phyloP scores from a whole-genome alignment of 1,140 invertebrate genomes.

The Cydia strobilella region DNA sequence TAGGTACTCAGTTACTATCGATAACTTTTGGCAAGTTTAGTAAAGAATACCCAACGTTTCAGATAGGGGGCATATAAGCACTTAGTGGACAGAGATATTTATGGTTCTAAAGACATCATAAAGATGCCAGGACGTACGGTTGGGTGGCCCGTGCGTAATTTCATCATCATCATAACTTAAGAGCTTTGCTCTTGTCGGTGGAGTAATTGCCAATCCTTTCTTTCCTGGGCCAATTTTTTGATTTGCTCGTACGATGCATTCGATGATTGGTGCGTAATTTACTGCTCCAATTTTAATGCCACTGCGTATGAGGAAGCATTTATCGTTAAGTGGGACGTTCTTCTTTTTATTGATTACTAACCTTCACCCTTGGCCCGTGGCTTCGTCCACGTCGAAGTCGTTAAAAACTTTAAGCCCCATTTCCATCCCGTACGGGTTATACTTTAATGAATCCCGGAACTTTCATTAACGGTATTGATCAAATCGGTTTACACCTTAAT shows the following conservation, averaged over 20 bases:
- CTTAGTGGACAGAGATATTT: constrained; percentile 5
- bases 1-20: too few relatives aligned
- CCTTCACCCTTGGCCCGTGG: too few relatives aligned
- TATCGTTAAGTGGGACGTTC: background rate
- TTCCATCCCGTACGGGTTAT: too few relatives aligned
- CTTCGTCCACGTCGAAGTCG: too few relatives aligned
- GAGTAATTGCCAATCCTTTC: too few relatives aligned
- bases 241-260: too few relatives aligned
- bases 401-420: too few relatives aligned
- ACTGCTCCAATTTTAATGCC: background rate
- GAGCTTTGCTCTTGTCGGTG: too few relatives aligned
- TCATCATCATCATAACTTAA: too few relatives aligned
- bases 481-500: background rate
- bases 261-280: background rate
- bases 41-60: background rate
- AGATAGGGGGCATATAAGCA: constrained; percentile 19
- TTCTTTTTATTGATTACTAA: background rate
- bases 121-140: background rate
- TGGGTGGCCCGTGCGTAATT: background rate
- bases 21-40: background rate
- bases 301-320: background rate
- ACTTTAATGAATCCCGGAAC: too few relatives aligned
- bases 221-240: too few relatives aligned
- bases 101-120: background rate
- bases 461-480: too few relatives aligned